Evolutionary conservation across 2,888 invertebrate species (phyloP).

Genomic region (Steinernema scapterisci): DNA sequence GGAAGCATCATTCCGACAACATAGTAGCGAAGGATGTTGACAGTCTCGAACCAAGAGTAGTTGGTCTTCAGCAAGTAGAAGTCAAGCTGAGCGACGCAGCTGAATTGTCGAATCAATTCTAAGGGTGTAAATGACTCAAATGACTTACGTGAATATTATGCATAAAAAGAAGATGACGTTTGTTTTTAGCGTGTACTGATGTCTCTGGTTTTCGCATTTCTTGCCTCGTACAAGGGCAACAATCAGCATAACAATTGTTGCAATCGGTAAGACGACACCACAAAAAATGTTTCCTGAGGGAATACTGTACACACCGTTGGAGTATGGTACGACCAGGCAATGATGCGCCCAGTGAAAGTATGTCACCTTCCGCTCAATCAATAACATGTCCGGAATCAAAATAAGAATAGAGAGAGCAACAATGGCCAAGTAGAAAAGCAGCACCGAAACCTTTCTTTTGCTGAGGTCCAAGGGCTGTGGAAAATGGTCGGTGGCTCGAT

Average conservation of each 20-base stretch:
- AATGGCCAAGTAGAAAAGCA: background rate
- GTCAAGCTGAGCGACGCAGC: background rate
- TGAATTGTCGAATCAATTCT: too few relatives aligned
- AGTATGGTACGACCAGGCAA: background rate
- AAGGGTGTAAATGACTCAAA: too few relatives aligned
- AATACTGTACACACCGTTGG: background rate
- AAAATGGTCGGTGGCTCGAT: background rate
- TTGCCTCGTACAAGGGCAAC: background rate
- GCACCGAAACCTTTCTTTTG: background rate
- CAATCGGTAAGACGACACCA: background rate
- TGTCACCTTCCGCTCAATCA: background rate
- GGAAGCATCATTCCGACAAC: background rate
- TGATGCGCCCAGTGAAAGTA: background rate
- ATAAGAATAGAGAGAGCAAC: background rate
- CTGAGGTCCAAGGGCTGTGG: background rate
- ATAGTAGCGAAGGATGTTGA: background rate
- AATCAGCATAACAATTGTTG: background rate
- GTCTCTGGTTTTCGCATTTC: background rate
- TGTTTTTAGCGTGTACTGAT: background rate
- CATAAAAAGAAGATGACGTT: background rate
- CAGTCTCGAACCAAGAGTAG: background rate
- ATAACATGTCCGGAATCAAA: background rate
- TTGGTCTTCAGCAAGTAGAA: background rate
- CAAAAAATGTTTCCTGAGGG: background rate
- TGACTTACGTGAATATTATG: background rate